Evolutionary conservation across 2,888 invertebrate genomes (phyloP), one percentile per base, ranked within the genome.

Genomic region (Helobdella robusta): DNA sequence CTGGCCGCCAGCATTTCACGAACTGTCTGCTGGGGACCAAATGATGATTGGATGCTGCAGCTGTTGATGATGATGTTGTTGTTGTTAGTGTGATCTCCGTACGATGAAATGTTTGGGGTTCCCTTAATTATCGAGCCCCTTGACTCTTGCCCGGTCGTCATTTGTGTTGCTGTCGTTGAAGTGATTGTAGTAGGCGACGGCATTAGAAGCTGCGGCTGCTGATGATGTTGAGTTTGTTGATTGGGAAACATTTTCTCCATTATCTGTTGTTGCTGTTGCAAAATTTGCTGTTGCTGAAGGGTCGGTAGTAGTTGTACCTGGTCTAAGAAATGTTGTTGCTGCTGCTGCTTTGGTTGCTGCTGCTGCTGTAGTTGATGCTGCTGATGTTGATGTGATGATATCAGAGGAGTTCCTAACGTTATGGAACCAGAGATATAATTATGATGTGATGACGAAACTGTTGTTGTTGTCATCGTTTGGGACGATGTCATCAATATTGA

Each of bases 51-150:
- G n/a, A n/a, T n/a, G n/a, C n/a, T n/a, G n/a, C n/a, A n/a, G n/a
- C n/a, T n/a, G n/a, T n/a, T n/a, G 44, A 15, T 40, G 11, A 15
- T 40, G n/a, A 40, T 15, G n/a, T 40, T 11, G 5, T 32, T 30
- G 56, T 28, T 30, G 32, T 2, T 18, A 32, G 56, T 4, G n/a
- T 28, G 11, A 30, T 56, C 56, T 32, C 56, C 32, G 44, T 11
- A 40, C 1, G n/a, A 2, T 5, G 28, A n/a, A 18, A 30, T 28
- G 32, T 56, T 56, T 11, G 56, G 56, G 8, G 56, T 56, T 2
- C 56, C 56, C 56, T 56, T 56, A 32, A 56, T 56, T 6, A 56
- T 56, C 28, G 56, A 56, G n/a, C 56, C 56, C 15, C 56, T 56
- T 4, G 25, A 2, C 56, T 56, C 56, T 32, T 56, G 56, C 11